phyloP scores from a whole-genome alignment of 2,888 invertebrate species.

The Dicroscelio sp. region DNA sequence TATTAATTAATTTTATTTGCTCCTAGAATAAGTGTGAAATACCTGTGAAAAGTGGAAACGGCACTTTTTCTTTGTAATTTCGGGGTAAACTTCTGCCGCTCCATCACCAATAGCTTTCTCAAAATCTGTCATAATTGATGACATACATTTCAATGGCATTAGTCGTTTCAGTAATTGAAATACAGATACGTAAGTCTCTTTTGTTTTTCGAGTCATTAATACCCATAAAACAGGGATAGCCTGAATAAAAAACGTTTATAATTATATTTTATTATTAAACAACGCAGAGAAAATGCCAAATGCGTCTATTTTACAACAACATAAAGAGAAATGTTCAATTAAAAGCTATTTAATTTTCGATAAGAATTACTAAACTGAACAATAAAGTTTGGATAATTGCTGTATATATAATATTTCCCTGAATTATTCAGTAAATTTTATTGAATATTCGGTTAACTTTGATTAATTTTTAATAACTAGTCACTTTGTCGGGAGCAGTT shows the following conservation, averaged over 20 bases:
- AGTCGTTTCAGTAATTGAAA: background rate
- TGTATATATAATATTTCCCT: too few relatives aligned
- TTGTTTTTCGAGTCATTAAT: background rate
- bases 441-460: too few relatives aligned
- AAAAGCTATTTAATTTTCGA: too few relatives aligned
- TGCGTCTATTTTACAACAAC: too few relatives aligned
- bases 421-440: too few relatives aligned
- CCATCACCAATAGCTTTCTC: conserved; percentile 26
- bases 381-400: too few relatives aligned
- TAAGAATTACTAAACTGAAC: too few relatives aligned
- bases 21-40: too few relatives aligned
- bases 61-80: conserved; percentile 17
- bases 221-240: conserved; percentile 16
- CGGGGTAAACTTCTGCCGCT: background rate
- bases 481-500: too few relatives aligned
- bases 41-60: conserved; percentile 22
- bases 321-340: too few relatives aligned
- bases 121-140: conserved; percentile 32
- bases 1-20: background rate
- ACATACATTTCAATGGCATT: background rate
- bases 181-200: background rate
- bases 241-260: background rate
- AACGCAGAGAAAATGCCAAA: too few relatives aligned
- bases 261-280: background rate
- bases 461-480: too few relatives aligned